A percentile compares a stretch with the other conserved stretches of the same genome.
These are phyloP conservation scores for Drosophila nigritarsus DNA, from an alignment of 2,888 invertebrate genomes.

Conservation along the genomic window DNA sequence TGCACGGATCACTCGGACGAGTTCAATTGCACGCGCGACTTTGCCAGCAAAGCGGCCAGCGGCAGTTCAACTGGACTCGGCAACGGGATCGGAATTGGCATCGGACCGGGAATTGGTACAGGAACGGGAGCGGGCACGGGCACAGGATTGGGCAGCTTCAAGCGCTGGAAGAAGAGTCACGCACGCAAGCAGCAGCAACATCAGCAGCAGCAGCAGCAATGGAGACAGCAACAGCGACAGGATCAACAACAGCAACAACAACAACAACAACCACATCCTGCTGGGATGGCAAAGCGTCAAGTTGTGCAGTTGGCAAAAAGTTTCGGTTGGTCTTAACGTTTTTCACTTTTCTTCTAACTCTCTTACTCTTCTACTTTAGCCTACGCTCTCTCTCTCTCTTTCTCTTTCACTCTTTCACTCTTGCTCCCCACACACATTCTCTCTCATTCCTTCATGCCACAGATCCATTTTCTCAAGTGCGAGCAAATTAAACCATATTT, in stretches of 20 bases:
- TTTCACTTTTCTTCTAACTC: constrained; percentile 18
- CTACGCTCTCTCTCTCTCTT: neutral
- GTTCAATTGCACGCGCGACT: constrained; percentile 85
- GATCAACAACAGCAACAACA: constrained; percentile 15
- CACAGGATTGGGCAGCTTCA: constrained; percentile 48
- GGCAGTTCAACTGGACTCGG: constrained; percentile 8
- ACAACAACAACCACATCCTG: constrained; percentile 1
- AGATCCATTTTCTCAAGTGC: neutral
- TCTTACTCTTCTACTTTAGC: constrained; percentile 24
- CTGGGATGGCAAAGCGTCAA: constrained; percentile 35
- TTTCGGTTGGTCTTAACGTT: constrained; percentile 83
- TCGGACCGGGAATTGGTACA: neutral
- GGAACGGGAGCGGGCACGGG: neutral
- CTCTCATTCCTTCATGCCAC: neutral
- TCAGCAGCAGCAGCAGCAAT: constrained; percentile 12
- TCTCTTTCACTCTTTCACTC: neutral
- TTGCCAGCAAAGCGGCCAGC: constrained; percentile 28
- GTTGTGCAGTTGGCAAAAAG: constrained; percentile 42
- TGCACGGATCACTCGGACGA: constrained; percentile 89
- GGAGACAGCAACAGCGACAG: constrained; percentile 9
- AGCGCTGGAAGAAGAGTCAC: constrained; percentile 83
- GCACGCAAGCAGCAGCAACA: constrained; percentile 17
- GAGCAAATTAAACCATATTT: neutral
- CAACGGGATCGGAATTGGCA: neutral
- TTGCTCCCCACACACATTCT: too few species aligned